phyloP scores from a whole-genome alignment of 2,797 vertebrate species.

The Poecilia velifera region DNA sequence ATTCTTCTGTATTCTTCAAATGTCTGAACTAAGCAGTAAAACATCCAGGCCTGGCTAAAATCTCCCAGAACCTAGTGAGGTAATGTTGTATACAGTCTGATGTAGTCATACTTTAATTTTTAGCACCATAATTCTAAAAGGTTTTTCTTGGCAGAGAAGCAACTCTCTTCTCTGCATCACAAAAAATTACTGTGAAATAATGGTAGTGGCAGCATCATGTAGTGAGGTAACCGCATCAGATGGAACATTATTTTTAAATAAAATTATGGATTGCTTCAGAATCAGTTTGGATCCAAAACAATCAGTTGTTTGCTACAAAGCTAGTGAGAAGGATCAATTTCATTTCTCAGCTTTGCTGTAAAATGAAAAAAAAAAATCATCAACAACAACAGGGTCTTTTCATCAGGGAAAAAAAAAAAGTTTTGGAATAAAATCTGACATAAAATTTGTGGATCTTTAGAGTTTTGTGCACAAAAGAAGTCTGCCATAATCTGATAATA shows the following conservation, averaged over 20 bases:
- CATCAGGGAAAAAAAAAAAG: not conserved
- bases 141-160: not conserved
- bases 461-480: not conserved
- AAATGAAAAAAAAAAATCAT: not conserved
- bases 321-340: not conserved
- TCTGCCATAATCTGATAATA: not conserved
- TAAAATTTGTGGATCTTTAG: not conserved
- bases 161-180: not conserved
- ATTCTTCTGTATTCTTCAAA: not conserved
- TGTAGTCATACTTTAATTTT: not conserved
- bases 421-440: not conserved
- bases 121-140: not conserved
- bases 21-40: conserved; percentile 2
- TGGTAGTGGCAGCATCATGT: not conserved
- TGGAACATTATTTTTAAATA: not conserved
- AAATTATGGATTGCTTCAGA: not conserved
- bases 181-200: not conserved
- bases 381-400: not conserved
- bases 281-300: not conserved
- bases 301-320: not conserved
- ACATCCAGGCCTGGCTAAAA: not conserved
- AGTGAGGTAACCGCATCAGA: not conserved
- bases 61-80: not conserved
- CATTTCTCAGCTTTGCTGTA: not conserved
- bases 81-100: not conserved